A percentile compares a stretch with the other conserved stretches of the same genome.
phyloP scores from a whole-genome alignment of 2,797 vertebrate species.

The Ceryle rudis region DNA sequence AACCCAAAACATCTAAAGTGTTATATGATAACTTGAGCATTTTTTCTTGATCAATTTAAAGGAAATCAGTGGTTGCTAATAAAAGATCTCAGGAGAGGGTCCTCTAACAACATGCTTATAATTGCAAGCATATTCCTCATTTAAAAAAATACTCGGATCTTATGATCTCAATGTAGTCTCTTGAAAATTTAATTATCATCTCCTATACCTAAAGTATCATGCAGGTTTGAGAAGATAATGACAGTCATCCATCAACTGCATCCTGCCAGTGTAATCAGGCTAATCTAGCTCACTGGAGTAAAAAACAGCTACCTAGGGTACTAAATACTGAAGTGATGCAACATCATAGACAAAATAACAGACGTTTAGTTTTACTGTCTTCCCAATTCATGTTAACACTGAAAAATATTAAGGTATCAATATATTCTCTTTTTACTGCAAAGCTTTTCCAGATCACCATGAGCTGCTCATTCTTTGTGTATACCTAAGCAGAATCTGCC shows the following conservation, averaged over 20 bases:
- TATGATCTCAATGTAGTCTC: constrained; percentile 73
- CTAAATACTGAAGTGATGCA: constrained; percentile 57
- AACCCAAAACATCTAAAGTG: constrained; percentile 50
- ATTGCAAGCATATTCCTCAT: constrained; percentile 71
- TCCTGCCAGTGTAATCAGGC: constrained; percentile 79
- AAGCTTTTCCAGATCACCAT: not conserved
- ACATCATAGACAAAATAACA: constrained; percentile 51
- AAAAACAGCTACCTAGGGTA: constrained; percentile 65
- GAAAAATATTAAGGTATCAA: constrained; percentile 9
- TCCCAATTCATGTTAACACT: constrained; percentile 30
- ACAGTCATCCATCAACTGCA: constrained; percentile 83
- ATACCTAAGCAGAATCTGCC: not conserved
- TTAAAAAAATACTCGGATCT: constrained; percentile 64
- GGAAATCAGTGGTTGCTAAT: constrained; percentile 62
- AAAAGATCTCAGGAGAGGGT: constrained; percentile 73
- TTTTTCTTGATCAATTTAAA: constrained; percentile 68
- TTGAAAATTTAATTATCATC: constrained; percentile 82
- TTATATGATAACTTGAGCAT: constrained; percentile 33
- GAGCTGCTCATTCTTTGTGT: not conserved
- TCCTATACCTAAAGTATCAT: constrained; percentile 78
- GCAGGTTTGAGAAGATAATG: constrained; percentile 83
- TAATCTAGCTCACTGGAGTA: constrained; percentile 78
- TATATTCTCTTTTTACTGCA: not conserved
- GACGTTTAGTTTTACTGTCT: constrained; percentile 22
- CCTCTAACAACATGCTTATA: constrained; percentile 78